These are phyloP conservation scores for Caenorhabditis angaria DNA, from an alignment of 2,888 invertebrate genomes.

Conservation along the genomic window DNA sequence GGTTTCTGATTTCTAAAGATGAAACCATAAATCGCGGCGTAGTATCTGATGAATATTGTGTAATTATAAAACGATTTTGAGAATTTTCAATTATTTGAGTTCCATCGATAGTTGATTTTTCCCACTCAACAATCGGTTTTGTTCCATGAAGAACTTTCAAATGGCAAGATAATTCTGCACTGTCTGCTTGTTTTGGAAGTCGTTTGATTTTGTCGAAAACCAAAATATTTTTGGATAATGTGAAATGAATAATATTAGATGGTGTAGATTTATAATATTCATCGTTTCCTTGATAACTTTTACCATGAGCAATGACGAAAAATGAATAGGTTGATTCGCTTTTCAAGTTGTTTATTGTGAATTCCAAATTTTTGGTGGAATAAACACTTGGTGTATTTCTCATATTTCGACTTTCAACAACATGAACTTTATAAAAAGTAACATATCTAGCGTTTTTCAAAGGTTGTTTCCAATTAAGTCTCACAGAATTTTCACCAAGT, in stretches of 20 bases:
- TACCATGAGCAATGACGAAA: constrained; percentile 40
- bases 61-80: constrained; percentile 7
- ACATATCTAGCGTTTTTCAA: constrained; percentile 14
- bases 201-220: constrained; percentile 15
- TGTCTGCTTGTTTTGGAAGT: constrained; percentile 16
- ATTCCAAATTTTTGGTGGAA: constrained; percentile 16
- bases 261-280: constrained; percentile 26
- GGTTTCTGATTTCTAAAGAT: constrained; percentile 25
- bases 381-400: constrained; percentile 7
- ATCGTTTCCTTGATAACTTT: background rate
- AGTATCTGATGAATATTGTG: constrained; percentile 6
- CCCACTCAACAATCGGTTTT: constrained; percentile 29
- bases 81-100: background rate
- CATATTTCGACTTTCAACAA: constrained; percentile 19
- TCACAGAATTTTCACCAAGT: constrained; percentile 11
- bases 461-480: constrained; percentile 39
- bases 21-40: constrained; percentile 20
- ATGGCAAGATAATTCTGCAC: constrained; percentile 27
- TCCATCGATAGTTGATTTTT: constrained; percentile 11
- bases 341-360: constrained; percentile 20
- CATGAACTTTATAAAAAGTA: constrained; percentile 29
- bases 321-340: constrained; percentile 33
- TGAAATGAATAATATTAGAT: constrained; percentile 38
- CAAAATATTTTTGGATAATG: constrained; percentile 13
- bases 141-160: constrained; percentile 16